Percentiles rank a stretch among this genome's conserved stretches.
Evolutionary conservation across 2,888 invertebrate species (phyloP).

Genomic region (Amphipoea lucens): DNA sequence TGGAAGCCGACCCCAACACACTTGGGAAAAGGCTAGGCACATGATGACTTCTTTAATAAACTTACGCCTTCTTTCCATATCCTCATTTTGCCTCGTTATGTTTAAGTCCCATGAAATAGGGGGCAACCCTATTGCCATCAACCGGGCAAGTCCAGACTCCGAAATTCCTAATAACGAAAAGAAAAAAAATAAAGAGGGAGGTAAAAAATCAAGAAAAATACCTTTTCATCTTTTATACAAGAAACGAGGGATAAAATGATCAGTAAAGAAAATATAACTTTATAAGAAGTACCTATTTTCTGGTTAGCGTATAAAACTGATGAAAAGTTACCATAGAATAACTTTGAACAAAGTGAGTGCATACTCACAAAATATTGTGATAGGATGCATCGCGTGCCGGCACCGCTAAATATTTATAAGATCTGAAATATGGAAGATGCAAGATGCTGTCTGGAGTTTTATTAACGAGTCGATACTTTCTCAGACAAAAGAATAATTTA

Average conservation of each 20-base stretch:
- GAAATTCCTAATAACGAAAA: too few relatives aligned
- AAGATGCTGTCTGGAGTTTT: constrained; percentile 38
- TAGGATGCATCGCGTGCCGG: constrained; percentile 37
- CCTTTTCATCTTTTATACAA: background rate
- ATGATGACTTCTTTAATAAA: too few relatives aligned
- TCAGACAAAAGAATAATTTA: constrained; percentile 29
- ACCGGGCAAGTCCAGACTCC: too few relatives aligned
- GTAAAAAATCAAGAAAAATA: too few relatives aligned
- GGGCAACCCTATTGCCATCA: too few relatives aligned
- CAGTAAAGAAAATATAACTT: constrained; percentile 6
- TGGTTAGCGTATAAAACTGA: constrained; percentile 23
- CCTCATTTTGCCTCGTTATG: too few relatives aligned
- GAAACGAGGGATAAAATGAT: background rate
- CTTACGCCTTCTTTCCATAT: too few relatives aligned
- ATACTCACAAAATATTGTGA: constrained; percentile 48
- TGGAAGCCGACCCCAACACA: too few relatives aligned
- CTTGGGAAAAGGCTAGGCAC: too few relatives aligned
- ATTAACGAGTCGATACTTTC: constrained; percentile 31
- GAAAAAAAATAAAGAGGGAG: too few relatives aligned
- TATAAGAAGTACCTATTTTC: background rate
- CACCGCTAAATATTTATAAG: constrained; percentile 56
- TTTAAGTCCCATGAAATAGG: too few relatives aligned
- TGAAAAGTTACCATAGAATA: constrained; percentile 40
- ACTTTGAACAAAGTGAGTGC: constrained; percentile 39
- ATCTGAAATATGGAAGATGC: constrained; percentile 49